Base-by-base conservation (phyloP, 2,797 vertebrate genomes). In the Rhinogobio ventralis region DNA sequence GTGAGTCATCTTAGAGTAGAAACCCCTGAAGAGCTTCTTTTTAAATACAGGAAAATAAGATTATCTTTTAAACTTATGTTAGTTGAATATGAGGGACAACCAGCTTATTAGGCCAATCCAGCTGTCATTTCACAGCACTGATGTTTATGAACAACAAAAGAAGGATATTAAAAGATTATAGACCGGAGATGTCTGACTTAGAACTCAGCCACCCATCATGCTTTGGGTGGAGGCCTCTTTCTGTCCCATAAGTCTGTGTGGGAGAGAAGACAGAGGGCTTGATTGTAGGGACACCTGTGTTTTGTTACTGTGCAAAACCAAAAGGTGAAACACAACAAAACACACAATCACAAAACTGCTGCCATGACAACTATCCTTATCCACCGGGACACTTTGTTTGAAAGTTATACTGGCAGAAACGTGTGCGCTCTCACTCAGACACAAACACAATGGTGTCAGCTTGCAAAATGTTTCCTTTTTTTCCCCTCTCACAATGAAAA, bases 271-370 rank as follows among this genome's bases (percentile, higher is more conserved):
- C 42, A 73, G 57, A 42, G 82, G 72, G 23, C 30, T 60, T 77
- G 82, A 88, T 89, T 88, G 86, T 79, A 85, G 49, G 74, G 82
- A 87, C 80, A 78, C 77, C 81, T 83, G 79, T 30, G 45, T 83
- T 77, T 83, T 86, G 67, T 85, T 55, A 83, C 68, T 2, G 14
- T 28, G 60, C 69, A 69, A 81, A 79, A 88, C 83, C 25, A 42
- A 82, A 71, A 83, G 83, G n/a, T 80, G 71, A 49, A 60, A 45
- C 28, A 86, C 11, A 82, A 84, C 46, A 79, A 77, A 85, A 84
- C 66, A 74, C 69, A 82, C 81, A 71, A 55, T 87, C 86, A 89
- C 86, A 81, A 89, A 85, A 77, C 78, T 68, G 84, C 73, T 88
- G 85, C 83, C 30, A 75, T 87, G 81, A 75, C 83, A 84, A 87